Evolutionary conservation across 2,113 vertebrate genomes (phyloP).

Genomic region (Girardinichthys multiradiatus): DNA sequence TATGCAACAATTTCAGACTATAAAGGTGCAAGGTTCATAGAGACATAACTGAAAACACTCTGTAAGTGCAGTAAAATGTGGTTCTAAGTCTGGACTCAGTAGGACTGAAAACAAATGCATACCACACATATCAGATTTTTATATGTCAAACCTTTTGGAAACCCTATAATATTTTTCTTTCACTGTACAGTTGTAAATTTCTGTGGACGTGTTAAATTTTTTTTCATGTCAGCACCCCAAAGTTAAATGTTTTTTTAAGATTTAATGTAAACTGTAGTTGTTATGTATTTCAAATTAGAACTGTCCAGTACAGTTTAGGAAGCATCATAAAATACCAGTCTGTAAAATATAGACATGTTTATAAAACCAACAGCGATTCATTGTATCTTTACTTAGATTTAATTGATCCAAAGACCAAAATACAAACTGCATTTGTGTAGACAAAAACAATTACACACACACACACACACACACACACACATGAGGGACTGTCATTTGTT

Average conservation of each 20-base stretch:
- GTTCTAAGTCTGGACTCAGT: neutral
- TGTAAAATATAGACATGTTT: neutral
- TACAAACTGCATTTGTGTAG: neutral
- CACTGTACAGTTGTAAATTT: neutral
- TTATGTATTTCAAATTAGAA: neutral
- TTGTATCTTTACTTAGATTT: neutral
- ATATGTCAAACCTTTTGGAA: too few relatives aligned
- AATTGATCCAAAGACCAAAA: neutral
- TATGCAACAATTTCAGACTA: neutral
- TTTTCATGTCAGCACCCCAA: neutral
- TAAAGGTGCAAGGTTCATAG: neutral
- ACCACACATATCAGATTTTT: neutral
- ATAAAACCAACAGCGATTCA: neutral
- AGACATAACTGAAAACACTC: neutral
- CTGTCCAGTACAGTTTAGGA: neutral
- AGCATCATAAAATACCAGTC: neutral
- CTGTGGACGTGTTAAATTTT: neutral
- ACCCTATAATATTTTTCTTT: neutral
- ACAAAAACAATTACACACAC: neutral
- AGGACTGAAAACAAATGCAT: neutral
- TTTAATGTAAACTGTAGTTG: neutral
- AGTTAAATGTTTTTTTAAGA: neutral
- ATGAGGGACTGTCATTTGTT: slow-evolving; percentile 3
- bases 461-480: neutral
- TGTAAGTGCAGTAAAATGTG: neutral